A percentile compares a stretch with the other conserved stretches of the same genome.
phyloP scores from a whole-genome alignment of 2,113 vertebrate species.

The Puffinus mauretanicus region DNA sequence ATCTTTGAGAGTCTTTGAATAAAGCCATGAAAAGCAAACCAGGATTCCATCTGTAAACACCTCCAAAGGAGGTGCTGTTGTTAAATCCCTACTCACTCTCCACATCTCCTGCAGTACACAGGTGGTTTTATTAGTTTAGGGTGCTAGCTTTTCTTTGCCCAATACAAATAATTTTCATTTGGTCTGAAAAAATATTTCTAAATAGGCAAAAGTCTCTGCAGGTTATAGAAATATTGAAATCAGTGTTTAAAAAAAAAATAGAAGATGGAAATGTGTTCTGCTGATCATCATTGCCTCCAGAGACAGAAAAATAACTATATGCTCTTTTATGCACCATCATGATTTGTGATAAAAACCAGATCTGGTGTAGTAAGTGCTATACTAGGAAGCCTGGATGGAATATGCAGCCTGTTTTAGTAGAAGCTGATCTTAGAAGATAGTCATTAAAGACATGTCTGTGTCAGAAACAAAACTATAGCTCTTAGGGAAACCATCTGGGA shows the following conservation, averaged over 20 bases:
- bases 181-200: neutral
- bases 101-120: neutral
- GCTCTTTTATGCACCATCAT: neutral
- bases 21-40: neutral
- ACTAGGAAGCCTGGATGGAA: neutral
- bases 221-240: neutral
- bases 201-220: neutral
- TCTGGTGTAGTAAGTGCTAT: neutral
- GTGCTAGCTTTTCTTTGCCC: neutral
- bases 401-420: neutral
- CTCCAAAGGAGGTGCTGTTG: neutral
- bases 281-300: neutral
- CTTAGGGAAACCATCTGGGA: neutral
- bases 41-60: neutral
- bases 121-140: neutral
- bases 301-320: neutral
- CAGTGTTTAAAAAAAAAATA: neutral
- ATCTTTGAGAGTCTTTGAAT: neutral
- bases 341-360: neutral
- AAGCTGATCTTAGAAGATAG: neutral
- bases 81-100: neutral
- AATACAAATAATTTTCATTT: neutral
- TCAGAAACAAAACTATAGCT: neutral
- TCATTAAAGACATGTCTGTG: neutral
- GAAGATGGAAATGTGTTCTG: neutral